These are phyloP conservation scores for Stichopus chloronotus DNA, from an alignment of 35 echinoderm and acorn worm species.

Conservation along the genomic window DNA sequence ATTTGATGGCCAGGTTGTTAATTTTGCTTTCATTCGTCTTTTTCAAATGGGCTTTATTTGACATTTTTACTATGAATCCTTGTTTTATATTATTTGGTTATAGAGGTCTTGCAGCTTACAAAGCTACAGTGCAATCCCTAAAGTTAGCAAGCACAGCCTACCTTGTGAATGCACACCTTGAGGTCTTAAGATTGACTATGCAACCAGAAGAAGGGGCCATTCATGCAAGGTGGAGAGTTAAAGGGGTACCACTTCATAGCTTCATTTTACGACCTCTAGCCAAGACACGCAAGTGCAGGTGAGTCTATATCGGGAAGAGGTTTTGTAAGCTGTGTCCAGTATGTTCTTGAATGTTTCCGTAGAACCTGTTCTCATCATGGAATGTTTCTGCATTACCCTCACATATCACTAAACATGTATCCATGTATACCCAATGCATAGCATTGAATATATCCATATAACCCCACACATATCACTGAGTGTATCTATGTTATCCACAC, in stretches of 20 bases:
- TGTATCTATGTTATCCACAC: too few relatives aligned
- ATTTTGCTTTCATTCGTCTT: too few relatives aligned
- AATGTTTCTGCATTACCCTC: too few relatives aligned
- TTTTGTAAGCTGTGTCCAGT: not conserved
- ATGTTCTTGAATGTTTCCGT: too few relatives aligned
- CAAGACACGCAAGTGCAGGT: conserved; percentile 80
- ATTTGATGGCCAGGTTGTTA: too few relatives aligned
- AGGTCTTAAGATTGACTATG: conserved; percentile 79
- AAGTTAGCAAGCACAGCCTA: conserved; percentile 82
- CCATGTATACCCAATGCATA: too few relatives aligned
- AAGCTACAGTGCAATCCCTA: conserved; percentile 83
- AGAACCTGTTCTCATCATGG: too few relatives aligned
- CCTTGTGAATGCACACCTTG: conserved; percentile 71
- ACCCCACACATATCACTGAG: too few relatives aligned
- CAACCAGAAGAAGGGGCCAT: conserved; percentile 74
- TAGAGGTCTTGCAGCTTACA: conserved; percentile 90
- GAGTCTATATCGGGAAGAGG: not conserved
- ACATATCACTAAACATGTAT: too few relatives aligned
- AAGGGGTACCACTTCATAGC: conserved; percentile 80
- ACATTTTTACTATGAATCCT: too few relatives aligned
- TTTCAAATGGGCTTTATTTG: too few relatives aligned
- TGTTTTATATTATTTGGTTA: not conserved
- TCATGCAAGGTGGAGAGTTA: conserved; percentile 84
- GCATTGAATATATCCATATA: too few relatives aligned
- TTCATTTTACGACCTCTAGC: conserved; percentile 70